A percentile compares a stretch with the other conserved stretches of the same genome.
These are phyloP conservation scores for Malacosoma neustria DNA, from an alignment of 2,888 invertebrate genomes.

Conservation along the genomic window DNA sequence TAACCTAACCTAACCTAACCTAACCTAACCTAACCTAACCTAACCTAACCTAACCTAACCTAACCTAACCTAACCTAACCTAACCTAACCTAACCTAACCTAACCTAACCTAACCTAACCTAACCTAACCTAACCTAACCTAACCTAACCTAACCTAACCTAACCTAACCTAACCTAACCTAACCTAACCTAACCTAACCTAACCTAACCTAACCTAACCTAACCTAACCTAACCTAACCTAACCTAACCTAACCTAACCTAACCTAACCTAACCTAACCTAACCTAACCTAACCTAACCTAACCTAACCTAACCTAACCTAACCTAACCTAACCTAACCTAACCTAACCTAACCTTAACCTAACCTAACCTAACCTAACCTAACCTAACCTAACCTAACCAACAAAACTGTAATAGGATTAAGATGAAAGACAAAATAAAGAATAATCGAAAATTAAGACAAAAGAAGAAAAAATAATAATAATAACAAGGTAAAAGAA, in stretches of 20 bases:
- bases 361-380: slow-evolving; percentile 11
- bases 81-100: slow-evolving; percentile 9
- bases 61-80: slow-evolving; percentile 9
- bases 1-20: slow-evolving; percentile 12
- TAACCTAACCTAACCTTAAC: slow-evolving; percentile 12
- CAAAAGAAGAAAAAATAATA: too few relatives aligned
- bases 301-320: slow-evolving; percentile 10
- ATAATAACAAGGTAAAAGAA: too few relatives aligned
- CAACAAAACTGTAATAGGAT: slow-evolving; percentile 17
- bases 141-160: slow-evolving; percentile 6
- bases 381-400: slow-evolving; percentile 9
- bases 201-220: slow-evolving; percentile 9
- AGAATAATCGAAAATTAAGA: too few relatives aligned
- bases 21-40: slow-evolving; percentile 14
- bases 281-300: slow-evolving; percentile 7
- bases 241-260: slow-evolving; percentile 11
- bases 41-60: slow-evolving; percentile 11
- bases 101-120: slow-evolving; percentile 10
- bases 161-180: slow-evolving; percentile 5
- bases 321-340: slow-evolving; percentile 8
- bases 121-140: slow-evolving; percentile 5
- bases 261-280: slow-evolving; percentile 12
- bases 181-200: slow-evolving; percentile 8
- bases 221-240: slow-evolving; percentile 11
- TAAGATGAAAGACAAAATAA: too few relatives aligned